Conservation (phyloP, 2,888 invertebrate species). For the Nomada flava region DNA sequence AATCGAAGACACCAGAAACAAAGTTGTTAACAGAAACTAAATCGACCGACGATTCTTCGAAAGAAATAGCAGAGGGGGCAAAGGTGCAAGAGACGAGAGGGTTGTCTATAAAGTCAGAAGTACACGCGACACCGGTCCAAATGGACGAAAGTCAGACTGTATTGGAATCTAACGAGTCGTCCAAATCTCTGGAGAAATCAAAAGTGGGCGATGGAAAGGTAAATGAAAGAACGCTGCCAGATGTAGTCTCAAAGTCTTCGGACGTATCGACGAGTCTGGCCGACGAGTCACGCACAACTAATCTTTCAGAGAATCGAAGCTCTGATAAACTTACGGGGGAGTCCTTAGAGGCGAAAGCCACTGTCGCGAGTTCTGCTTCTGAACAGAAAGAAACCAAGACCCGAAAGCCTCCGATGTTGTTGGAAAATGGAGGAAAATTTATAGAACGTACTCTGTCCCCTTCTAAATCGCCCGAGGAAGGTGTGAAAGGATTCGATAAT, state of each 20-base stretch:
- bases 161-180: not conserved
- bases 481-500: conserved; percentile 79
- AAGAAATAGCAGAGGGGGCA: not conserved
- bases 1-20: not conserved
- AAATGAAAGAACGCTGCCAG: not conserved
- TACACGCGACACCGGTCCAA: conserved; percentile 14
- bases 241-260: not conserved
- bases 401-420: not conserved
- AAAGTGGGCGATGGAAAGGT: too few species aligned
- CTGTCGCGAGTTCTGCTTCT: not conserved
- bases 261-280: not conserved
- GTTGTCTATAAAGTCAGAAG: conserved; percentile 6
- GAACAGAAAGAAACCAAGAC: conserved; percentile 11
- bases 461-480: conserved; percentile 59
- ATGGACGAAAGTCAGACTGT: not conserved
- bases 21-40: not conserved
- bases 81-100: not conserved
- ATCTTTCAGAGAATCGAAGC: conserved; percentile 11
- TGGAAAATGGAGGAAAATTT: not conserved
- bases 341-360: not conserved
- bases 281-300: not conserved
- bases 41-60: not conserved
- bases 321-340: conserved; percentile 12
- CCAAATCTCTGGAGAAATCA: not conserved
- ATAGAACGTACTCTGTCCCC: not conserved